Percentiles rank a stretch among this genome's conserved stretches.
These are phyloP conservation scores for Agonopterix alstromeriana DNA, from an alignment of 2,888 invertebrate genomes.

Conservation along the genomic window DNA sequence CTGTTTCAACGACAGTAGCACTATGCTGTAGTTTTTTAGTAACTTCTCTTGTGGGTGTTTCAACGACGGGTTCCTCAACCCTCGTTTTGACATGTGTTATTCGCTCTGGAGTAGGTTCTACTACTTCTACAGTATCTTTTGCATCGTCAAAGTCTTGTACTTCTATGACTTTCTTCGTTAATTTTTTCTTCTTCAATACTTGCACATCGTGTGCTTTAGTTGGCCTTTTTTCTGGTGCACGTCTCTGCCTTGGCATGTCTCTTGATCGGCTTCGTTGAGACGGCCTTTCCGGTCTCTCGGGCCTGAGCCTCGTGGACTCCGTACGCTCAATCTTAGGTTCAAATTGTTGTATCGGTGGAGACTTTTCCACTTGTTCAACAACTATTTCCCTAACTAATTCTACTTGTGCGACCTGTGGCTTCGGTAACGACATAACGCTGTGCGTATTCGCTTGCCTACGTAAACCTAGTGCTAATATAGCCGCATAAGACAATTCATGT, in stretches of 20 bases:
- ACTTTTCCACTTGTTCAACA: slow-evolving; percentile 41
- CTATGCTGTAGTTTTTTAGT: slow-evolving; percentile 48
- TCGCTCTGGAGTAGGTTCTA: slow-evolving; percentile 12
- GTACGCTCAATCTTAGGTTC: slow-evolving; percentile 31
- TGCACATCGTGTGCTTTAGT: slow-evolving; percentile 53
- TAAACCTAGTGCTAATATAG: slow-evolving; percentile 82
- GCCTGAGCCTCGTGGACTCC: slow-evolving; percentile 24
- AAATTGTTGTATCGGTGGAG: slow-evolving; percentile 25
- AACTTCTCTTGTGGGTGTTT: slow-evolving; percentile 21
- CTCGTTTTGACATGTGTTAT: slow-evolving; percentile 6
- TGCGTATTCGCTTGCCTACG: slow-evolving; percentile 43
- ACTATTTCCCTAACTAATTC: slow-evolving; percentile 53
- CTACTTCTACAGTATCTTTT: slow-evolving; percentile 20
- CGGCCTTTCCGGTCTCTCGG: slow-evolving; percentile 29
- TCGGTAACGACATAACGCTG: slow-evolving; percentile 41
- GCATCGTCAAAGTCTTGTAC: slow-evolving; percentile 60
- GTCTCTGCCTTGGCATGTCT: slow-evolving; percentile 57
- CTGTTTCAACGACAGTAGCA: slow-evolving; percentile 40
- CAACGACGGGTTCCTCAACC: slow-evolving; percentile 10
- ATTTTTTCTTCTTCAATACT: slow-evolving; percentile 53
- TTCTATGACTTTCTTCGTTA: slow-evolving; percentile 53
- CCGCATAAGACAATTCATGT: slow-evolving; percentile 84
- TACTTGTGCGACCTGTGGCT: slow-evolving; percentile 57
- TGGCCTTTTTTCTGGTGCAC: slow-evolving; percentile 53
- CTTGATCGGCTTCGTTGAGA: slow-evolving; percentile 51